Conservation (phyloP, 2,888 invertebrate genomes). For the Nemurella pictetii region DNA sequence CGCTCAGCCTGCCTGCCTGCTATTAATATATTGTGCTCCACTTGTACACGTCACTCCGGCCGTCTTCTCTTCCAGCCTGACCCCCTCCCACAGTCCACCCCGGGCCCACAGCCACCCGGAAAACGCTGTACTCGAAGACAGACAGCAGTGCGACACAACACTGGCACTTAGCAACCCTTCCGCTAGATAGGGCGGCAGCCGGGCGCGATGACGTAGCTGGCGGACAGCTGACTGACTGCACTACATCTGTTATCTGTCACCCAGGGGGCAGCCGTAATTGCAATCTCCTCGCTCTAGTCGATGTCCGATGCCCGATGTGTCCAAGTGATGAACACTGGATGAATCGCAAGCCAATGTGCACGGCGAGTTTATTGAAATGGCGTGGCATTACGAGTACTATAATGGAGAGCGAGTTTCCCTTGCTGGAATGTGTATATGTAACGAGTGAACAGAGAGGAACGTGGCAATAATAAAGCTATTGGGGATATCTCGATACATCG, state of each 20-base stretch:
- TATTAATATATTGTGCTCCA: slow-evolving; percentile 1
- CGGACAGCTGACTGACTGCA: slow-evolving; percentile 5
- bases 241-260: background rate
- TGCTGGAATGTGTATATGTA: background rate
- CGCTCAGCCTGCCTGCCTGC: background rate
- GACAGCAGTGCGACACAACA: slow-evolving; percentile 1
- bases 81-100: background rate
- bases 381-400: background rate
- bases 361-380: background rate
- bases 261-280: background rate
- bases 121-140: background rate
- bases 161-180: slow-evolving; percentile 9
- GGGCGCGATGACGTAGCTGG: background rate
- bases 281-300: background rate
- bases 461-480: background rate
- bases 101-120: background rate
- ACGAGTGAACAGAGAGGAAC: no score
- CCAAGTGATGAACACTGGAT: background rate
- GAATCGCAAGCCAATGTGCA: background rate
- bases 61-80: background rate
- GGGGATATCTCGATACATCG: background rate
- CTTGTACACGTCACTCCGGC: slow-evolving; percentile 9
- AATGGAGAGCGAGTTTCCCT: background rate
- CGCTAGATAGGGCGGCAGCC: background rate
- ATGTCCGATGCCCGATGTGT: background rate